These are phyloP conservation scores for Dendrolimus kikuchii DNA, from an alignment of 1,140 invertebrate genomes.

Conservation along the genomic window DNA sequence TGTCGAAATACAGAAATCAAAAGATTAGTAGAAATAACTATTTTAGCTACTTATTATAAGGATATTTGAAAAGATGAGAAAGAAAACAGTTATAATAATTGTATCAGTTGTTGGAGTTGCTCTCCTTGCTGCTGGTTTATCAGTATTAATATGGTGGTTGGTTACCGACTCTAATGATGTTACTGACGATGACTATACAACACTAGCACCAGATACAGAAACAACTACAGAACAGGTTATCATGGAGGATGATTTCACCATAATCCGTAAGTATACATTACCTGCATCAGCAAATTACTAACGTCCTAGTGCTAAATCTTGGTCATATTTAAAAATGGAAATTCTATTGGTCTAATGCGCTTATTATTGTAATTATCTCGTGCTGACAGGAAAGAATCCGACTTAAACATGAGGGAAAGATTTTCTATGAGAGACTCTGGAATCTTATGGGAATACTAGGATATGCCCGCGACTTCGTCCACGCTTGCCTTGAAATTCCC, in stretches of 20 bases:
- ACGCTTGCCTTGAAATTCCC: no score
- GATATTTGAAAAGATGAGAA: constrained; percentile 15
- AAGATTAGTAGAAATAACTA: neutral
- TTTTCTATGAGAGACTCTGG: no score
- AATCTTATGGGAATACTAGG: no score
- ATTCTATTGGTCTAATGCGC: no score
- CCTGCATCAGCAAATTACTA: neutral
- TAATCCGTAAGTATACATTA: constrained; percentile 28
- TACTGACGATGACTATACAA: neutral
- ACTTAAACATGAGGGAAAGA: no score
- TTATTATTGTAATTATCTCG: no score
- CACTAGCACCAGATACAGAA: no score
- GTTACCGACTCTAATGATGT: constrained; percentile 11
- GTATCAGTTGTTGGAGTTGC: constrained; percentile 15
- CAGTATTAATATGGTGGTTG: constrained; percentile 48
- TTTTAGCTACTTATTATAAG: neutral
- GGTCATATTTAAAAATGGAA: no score
- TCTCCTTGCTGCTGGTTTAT: constrained; percentile 26
- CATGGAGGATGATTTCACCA: constrained; percentile 19
- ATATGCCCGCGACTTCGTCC: no score
- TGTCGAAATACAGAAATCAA: neutral
- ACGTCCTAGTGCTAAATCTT: neutral
- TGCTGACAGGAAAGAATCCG: no score
- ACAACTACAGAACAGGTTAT: no score
- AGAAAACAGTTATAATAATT: constrained; percentile 23